Evolutionary conservation across 2,797 vertebrate species (phyloP), one percentile per base, ranked within the genome.

Genomic region (Arnoldichthys spilopterus): DNA sequence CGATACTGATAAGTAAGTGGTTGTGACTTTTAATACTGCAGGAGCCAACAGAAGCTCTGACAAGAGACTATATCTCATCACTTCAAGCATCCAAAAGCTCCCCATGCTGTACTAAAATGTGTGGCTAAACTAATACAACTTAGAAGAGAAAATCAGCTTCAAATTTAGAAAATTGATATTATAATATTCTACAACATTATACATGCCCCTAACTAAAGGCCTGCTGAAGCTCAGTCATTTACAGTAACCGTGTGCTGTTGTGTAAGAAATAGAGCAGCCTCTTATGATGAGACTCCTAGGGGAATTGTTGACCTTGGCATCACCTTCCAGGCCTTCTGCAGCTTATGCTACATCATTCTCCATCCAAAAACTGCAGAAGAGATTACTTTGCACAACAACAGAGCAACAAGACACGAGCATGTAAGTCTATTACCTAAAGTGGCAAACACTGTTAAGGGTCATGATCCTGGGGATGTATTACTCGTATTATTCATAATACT

Each of bases 251-350:
- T 16, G 11, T 12, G 1, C 5, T 24, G 26, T 28, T 24, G n/a
- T 71, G 70, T 53, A 16, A 49, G 26, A 30, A 59, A 59, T 16
- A 26, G 26, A 30, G 12, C 28, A 74, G 15, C 22, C 63, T n/a
- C 34, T 43, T 16, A 54, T 43, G 47, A 53, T 56, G 13, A 26
- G 22, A 34, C 34, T 63, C 62, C 69, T 58, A 18, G 47, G 58
- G 22, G 24, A 70, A 74, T 28, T 43, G 24, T 37, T 26, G 34
- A 73, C 24, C 66, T 71, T 58, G 37, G 6, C 26, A 24, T 71
- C 43, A 24, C 45, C 58, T 40, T 34, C 43, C 26, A 40, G 18
- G 62, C 64, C 28, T 58, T 26, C 56, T 24, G 63, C 43, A 43
- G 56, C 43, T 43, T 28, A 30, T 9, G 20, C 34, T 49, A 59